These are phyloP conservation scores for Oreohelix idahoensis DNA, from an alignment of 1,140 invertebrate genomes.

Conservation along the genomic window DNA sequence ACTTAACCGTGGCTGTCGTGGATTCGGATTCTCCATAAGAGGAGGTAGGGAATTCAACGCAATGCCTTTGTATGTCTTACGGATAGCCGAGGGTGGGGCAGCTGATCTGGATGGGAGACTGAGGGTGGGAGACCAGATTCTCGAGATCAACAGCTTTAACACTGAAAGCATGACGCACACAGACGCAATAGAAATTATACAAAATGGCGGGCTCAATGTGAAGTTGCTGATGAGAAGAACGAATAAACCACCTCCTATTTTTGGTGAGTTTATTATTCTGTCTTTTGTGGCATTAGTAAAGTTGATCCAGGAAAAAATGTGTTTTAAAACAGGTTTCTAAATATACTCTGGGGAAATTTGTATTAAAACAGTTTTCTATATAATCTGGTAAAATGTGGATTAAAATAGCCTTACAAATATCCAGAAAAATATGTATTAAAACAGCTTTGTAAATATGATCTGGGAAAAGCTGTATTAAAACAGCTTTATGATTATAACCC, in stretches of 20 bases:
- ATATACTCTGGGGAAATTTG: no score
- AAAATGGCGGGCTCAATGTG: slow-evolving; percentile 81
- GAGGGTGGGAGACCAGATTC: slow-evolving; percentile 86
- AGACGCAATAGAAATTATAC: slow-evolving; percentile 86
- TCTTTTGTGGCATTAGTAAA: no score
- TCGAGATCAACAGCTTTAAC: slow-evolving; percentile 86
- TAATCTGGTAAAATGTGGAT: no score
- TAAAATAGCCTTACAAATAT: no score
- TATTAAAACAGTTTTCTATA: no score
- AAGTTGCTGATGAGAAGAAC: slow-evolving; percentile 80
- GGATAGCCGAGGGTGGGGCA: slow-evolving; percentile 86
- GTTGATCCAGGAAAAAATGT: no score
- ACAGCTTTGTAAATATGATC: no score
- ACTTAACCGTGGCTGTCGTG: slow-evolving; percentile 81
- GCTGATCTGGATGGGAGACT: slow-evolving; percentile 82
- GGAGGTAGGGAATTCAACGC: slow-evolving; percentile 88
- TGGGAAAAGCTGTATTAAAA: no score
- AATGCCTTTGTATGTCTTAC: slow-evolving; percentile 87
- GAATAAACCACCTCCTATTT: slow-evolving; percentile 67
- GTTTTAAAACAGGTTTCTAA: no score
- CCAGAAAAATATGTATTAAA: no score
- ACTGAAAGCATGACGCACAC: slow-evolving; percentile 87
- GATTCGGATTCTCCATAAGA: slow-evolving; percentile 89
- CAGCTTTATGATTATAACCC: no score
- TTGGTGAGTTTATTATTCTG: slow-evolving; percentile 55